phyloP scores from a whole-genome alignment of 2,888 invertebrate species.

The Standfussiana lucernea region DNA sequence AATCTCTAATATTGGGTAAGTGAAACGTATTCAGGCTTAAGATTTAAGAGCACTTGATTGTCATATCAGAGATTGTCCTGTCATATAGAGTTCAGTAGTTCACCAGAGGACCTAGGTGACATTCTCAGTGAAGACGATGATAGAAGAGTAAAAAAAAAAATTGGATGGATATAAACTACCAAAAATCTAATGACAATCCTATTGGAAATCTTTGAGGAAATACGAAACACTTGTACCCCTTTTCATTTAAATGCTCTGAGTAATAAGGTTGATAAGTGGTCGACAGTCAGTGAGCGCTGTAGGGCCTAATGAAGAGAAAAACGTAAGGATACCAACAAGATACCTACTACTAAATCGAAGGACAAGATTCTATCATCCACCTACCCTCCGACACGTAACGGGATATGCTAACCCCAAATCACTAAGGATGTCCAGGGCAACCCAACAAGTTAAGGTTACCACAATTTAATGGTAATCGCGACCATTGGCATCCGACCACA shows the following conservation, averaged over 20 bases:
- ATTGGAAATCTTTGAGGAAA: not conserved
- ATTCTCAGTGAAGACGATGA: not conserved
- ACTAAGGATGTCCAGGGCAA: constrained; percentile 9
- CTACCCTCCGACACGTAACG: not conserved
- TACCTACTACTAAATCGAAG: not conserved
- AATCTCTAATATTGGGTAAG: constrained; percentile 22
- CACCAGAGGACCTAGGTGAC: not conserved
- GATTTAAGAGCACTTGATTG: not conserved
- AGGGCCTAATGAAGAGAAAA: not conserved
- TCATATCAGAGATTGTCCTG: not conserved
- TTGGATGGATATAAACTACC: not conserved
- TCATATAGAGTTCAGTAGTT: no score
- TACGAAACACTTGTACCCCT: not conserved
- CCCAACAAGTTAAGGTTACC: constrained; percentile 43
- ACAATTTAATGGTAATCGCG: constrained; percentile 63
- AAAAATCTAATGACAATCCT: not conserved
- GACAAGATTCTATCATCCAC: not conserved
- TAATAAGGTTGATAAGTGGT: not conserved
- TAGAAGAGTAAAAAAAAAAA: not conserved
- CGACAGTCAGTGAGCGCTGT: not conserved
- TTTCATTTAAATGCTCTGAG: not conserved
- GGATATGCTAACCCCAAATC: constrained; percentile 24
- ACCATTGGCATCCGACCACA: constrained; percentile 67
- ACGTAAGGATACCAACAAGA: not conserved
- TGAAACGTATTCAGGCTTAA: not conserved